Evolutionary conservation across 2,888 invertebrate species (phyloP).

Genomic region (Spilosoma lubricipeda): DNA sequence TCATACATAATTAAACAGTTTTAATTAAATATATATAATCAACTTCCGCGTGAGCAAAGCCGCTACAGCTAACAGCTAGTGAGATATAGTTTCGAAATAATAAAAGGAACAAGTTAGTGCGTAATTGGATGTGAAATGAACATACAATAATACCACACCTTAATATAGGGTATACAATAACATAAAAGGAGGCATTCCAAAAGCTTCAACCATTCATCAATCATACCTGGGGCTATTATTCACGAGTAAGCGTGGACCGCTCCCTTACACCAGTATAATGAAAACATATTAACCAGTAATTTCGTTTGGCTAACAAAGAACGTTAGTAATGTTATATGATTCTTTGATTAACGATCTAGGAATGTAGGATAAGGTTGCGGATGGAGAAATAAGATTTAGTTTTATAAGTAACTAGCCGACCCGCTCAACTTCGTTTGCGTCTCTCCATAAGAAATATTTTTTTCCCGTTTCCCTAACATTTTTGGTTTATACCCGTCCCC

Average conservation of each 20-base stretch:
- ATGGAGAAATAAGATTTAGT: neutral
- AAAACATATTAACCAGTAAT: slow-evolving; percentile 9
- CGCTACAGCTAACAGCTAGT: no score
- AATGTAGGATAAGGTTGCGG: neutral
- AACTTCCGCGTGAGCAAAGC: no score
- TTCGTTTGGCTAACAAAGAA: slow-evolving; percentile 11
- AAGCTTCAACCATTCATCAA: slow-evolving; percentile 20
- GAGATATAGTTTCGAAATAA: neutral
- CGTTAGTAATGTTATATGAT: slow-evolving; percentile 7
- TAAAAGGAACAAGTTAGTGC: neutral
- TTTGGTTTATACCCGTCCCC: no score
- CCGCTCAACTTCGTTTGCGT: no score
- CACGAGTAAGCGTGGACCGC: slow-evolving; percentile 4
- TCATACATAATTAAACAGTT: no score
- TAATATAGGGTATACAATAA: slow-evolving; percentile 4
- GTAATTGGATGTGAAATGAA: slow-evolving; percentile 5
- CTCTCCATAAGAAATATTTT: no score
- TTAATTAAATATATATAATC: no score
- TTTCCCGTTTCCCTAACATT: no score
- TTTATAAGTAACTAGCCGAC: no score
- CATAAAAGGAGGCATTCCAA: slow-evolving; percentile 7
- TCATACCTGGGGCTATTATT: slow-evolving; percentile 19
- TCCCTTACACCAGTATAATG: slow-evolving; percentile 10
- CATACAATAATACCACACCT: slow-evolving; percentile 3
- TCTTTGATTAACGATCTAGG: slow-evolving; percentile 5